Evolutionary conservation across 2,113 vertebrate species (phyloP).

Genomic region (Camelus bactrianus): DNA sequence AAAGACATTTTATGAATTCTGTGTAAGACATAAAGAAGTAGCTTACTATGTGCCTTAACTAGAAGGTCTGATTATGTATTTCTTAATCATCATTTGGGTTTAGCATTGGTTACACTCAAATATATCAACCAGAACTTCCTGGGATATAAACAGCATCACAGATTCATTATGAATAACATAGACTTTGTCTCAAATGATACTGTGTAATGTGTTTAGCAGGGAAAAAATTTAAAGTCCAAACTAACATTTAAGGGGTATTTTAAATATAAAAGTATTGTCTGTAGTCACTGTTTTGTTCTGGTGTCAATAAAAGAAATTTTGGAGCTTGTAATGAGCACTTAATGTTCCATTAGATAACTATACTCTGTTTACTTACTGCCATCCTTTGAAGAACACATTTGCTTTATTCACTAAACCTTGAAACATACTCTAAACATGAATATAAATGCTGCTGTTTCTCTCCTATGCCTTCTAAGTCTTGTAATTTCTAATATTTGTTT

Average conservation of each 20-base stretch:
- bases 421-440: neutral
- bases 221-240: neutral
- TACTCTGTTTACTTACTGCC: neutral
- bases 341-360: slow-evolving; percentile 14
- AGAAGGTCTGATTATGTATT: slow-evolving; percentile 36
- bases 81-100: slow-evolving; percentile 43
- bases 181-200: neutral
- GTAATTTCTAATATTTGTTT: slow-evolving; percentile 44
- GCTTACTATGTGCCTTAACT: neutral
- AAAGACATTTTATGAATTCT: slow-evolving; percentile 62
- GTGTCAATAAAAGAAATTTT: neutral
- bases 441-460: slow-evolving; percentile 8
- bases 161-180: slow-evolving; percentile 11
- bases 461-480: neutral
- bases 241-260: neutral
- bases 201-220: neutral
- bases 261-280: neutral
- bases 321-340: neutral
- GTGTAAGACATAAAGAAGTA: slow-evolving; percentile 16
- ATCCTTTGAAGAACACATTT: slow-evolving; percentile 26
- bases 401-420: slow-evolving; percentile 22
- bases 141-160: slow-evolving; percentile 1
- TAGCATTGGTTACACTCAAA: neutral
- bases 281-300: neutral
- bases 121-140: slow-evolving; percentile 23